Evolutionary conservation across 2,888 invertebrate species (phyloP).

Genomic region (Caenorhabditis wallacei): DNA sequence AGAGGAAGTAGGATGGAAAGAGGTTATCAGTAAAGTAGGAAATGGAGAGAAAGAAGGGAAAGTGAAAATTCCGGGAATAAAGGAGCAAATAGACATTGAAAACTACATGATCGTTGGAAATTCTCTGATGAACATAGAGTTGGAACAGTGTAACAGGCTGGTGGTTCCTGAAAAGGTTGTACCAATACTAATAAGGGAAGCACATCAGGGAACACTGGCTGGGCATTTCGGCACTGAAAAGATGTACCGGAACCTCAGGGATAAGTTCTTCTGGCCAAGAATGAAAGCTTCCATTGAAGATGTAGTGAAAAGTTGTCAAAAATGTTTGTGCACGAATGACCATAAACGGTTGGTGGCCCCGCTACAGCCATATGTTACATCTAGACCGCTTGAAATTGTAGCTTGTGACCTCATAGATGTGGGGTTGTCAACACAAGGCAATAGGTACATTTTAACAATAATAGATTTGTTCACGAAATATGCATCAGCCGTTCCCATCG

Average conservation of each 20-base stretch:
- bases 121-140: constrained; percentile 1
- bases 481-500: constrained; percentile 33
- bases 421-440: constrained; percentile 36
- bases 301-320: constrained; percentile 20
- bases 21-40: too few species aligned
- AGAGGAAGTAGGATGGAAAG: constrained; percentile 28
- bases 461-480: constrained; percentile 63
- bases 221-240: constrained; percentile 25
- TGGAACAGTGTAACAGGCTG: neutral
- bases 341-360: constrained; percentile 18
- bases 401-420: constrained; percentile 48
- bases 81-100: neutral
- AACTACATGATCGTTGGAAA: neutral
- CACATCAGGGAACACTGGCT: constrained; percentile 16
- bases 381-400: constrained; percentile 40
- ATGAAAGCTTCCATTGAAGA: constrained; percentile 48
- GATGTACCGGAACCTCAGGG: constrained; percentile 1
- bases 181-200: constrained; percentile 5
- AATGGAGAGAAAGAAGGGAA: neutral
- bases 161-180: constrained; percentile 42
- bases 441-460: constrained; percentile 45
- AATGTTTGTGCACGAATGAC: constrained; percentile 32
- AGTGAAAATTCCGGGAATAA: neutral
- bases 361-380: constrained; percentile 24
- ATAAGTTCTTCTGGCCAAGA: constrained; percentile 24